Evolutionary conservation across 2,888 invertebrate genomes (phyloP), one percentile per base, ranked within the genome.

Genomic region (Taphrorychus bicolor): DNA sequence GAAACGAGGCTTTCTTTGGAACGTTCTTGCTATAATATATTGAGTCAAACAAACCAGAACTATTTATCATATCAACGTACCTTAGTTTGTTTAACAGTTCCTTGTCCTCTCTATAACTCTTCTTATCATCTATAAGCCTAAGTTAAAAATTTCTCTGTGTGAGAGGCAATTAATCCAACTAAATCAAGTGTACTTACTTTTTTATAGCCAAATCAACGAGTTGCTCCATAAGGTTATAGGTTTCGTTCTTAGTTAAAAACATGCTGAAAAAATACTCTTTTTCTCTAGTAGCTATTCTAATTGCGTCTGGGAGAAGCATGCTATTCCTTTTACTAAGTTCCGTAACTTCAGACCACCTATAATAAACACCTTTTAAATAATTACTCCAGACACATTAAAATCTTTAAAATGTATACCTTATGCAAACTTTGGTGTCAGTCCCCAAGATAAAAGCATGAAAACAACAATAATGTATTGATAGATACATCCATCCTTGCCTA

Each of bases 181-280:
- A n/a, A 45, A 45, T 32, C 5, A 32, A 32, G 5, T 2, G 18
- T n/a, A 18, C 45, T 45, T 76, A 81, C 89, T 92, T 90, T 86
- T 95, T 96, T 91, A 98, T 97, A 64, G 98, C 97, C 84, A 98
- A 89, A 84, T 98, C 98, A 59, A 96, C 95, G 45, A 99, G 85
- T 81, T 98, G 98, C 78, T 96, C 93, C 91, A 98, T 97, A 74
- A 98, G 82, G 14, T 90, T 87, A 82, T 92, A 97, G 0, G 97
- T 95, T 81, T 98, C 97, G 60, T 88, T 89, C 79, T 94, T 93
- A 79, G 90, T 92, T 72, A 96, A 83, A 77, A 98, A 92, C 89
- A 98, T 89, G 5, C 94, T 95, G 83, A 98, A 99, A 79, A 91
- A 90, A 84, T 94, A 92, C 83, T 93, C 88, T 76, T 90, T 91